These are phyloP conservation scores for Coendou prehensilis DNA, from an alignment of 2,797 vertebrate genomes.

Conservation along the genomic window DNA sequence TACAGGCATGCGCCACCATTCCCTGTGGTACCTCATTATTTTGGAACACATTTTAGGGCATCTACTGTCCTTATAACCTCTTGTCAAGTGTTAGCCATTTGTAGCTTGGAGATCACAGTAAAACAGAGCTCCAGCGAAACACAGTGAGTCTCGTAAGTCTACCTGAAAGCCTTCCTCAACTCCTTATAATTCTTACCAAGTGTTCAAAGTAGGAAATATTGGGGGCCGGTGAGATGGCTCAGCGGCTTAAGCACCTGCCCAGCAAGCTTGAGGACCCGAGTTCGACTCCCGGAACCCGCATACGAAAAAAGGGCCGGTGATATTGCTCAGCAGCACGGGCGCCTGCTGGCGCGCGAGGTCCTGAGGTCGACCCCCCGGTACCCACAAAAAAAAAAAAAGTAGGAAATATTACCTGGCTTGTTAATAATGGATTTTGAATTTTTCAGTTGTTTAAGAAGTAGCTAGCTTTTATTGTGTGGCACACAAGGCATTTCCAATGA, in stretches of 20 bases:
- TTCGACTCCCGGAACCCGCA: too few relatives aligned
- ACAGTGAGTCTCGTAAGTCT: slow-evolving; percentile 10
- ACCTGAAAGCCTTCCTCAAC: slow-evolving; percentile 27
- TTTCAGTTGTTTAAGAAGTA: slow-evolving; percentile 56
- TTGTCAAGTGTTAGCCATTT: neutral
- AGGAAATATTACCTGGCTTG: neutral
- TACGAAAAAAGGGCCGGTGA: too few relatives aligned
- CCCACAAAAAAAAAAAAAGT: too few relatives aligned
- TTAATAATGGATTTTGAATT: slow-evolving; percentile 33
- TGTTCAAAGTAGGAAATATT: neutral
- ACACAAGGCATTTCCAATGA: slow-evolving; percentile 5
- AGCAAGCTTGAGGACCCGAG: too few relatives aligned
- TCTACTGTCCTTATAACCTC: neutral
- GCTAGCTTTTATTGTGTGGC: slow-evolving; percentile 5
- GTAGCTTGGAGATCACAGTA: slow-evolving; percentile 30
- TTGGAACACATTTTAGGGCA: slow-evolving; percentile 30
- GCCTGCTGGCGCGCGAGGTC: too few relatives aligned
- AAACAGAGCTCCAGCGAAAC: slow-evolving; percentile 30
- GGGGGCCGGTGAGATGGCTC: too few relatives aligned
- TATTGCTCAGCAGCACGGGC: too few relatives aligned
- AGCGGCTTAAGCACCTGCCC: too few relatives aligned
- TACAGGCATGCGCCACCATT: too few relatives aligned
- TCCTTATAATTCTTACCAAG: slow-evolving; percentile 9
- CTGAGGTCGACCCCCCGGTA: too few relatives aligned
- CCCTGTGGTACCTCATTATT: neutral